phyloP scores from a whole-genome alignment of 2,797 vertebrate species.

The Lithobates sylvaticus region DNA sequence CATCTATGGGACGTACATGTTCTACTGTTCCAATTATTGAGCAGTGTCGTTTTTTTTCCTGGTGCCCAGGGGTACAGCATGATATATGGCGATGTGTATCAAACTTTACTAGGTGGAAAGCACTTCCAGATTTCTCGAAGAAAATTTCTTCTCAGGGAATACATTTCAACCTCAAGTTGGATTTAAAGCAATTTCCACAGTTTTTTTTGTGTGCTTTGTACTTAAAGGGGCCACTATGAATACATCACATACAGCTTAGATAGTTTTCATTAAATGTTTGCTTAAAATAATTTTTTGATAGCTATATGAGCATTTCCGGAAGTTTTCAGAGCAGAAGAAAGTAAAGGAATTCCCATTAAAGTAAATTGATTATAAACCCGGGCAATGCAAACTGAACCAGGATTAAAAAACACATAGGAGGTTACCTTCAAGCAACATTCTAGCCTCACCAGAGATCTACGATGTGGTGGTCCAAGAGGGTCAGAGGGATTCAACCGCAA shows the following conservation, averaged over 20 bases:
- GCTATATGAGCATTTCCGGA: not conserved
- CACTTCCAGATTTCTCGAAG: constrained; percentile 23
- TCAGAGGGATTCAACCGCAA: no score
- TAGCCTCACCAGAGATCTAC: no score
- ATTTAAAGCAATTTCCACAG: constrained; percentile 12
- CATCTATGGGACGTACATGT: constrained; percentile 9
- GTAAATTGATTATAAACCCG: no score
- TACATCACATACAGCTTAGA: not conserved
- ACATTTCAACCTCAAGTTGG: not conserved
- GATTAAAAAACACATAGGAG: no score
- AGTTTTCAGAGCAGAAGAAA: no score
- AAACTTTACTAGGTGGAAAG: constrained; percentile 38
- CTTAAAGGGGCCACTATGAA: not conserved
- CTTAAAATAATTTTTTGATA: not conserved
- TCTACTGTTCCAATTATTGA: constrained; percentile 25
- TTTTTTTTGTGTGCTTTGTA: not conserved
- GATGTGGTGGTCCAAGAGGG: no score
- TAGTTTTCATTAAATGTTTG: not conserved
- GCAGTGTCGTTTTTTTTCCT: not conserved
- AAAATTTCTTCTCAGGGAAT: constrained; percentile 18
- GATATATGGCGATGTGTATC: constrained; percentile 43
- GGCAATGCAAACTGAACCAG: no score
- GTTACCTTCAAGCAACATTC: no score
- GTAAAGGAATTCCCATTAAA: no score
- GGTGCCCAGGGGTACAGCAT: constrained; percentile 26